Evolutionary conservation across 1,140 invertebrate genomes (phyloP).

Genomic region (Philopotamus ludificatus): DNA sequence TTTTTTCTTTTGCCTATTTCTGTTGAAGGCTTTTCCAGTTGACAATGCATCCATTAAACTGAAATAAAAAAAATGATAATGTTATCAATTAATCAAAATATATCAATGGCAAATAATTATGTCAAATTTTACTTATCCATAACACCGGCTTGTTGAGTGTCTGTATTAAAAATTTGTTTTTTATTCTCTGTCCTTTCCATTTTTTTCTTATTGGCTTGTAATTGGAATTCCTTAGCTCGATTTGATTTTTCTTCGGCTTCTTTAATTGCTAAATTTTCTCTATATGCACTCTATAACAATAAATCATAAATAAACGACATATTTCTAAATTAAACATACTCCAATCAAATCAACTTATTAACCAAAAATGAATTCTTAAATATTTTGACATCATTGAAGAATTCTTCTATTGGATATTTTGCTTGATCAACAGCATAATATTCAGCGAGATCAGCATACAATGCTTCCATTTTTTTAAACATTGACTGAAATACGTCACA

Average conservation of each 20-base stretch:
- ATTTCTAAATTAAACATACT: slow-evolving; percentile 6
- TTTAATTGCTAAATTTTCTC: slow-evolving; percentile 79
- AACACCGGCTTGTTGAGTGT: slow-evolving; percentile 88
- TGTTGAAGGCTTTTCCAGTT: slow-evolving; percentile 88
- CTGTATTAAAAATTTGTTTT: slow-evolving; percentile 88
- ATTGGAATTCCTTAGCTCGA: slow-evolving; percentile 80
- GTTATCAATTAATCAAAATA: not conserved
- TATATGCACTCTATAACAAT: slow-evolving; percentile 68
- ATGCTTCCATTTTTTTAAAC: slow-evolving; percentile 88
- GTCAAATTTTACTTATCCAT: slow-evolving; percentile 78
- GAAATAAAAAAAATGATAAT: slow-evolving; percentile 37
- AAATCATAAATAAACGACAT: not conserved
- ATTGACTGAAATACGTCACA: slow-evolving; percentile 88
- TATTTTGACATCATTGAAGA: slow-evolving; percentile 91
- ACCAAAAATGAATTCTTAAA: slow-evolving; percentile 93
- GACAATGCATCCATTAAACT: slow-evolving; percentile 91
- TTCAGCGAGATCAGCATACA: slow-evolving; percentile 83
- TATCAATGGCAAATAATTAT: no score
- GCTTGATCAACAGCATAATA: slow-evolving; percentile 91
- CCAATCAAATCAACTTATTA: slow-evolving; percentile 46
- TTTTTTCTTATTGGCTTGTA: slow-evolving; percentile 84
- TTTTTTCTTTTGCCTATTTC: slow-evolving; percentile 76
- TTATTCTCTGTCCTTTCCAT: slow-evolving; percentile 77
- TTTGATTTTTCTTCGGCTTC: slow-evolving; percentile 87
- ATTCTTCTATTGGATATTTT: slow-evolving; percentile 95